These are phyloP conservation scores for Oppia nitens DNA, from an alignment of 1,140 invertebrate species.

Conservation along the genomic window DNA sequence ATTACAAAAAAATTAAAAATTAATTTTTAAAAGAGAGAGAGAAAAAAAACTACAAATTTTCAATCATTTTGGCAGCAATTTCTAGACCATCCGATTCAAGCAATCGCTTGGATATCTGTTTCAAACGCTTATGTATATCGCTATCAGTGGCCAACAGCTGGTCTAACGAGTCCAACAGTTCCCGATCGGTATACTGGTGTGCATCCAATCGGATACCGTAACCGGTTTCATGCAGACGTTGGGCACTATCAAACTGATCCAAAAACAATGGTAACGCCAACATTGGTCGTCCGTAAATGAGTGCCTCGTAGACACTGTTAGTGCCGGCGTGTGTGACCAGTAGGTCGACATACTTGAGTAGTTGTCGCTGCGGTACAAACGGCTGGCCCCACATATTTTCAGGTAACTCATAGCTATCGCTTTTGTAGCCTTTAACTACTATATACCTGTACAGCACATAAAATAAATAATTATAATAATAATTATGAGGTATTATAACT, in stretches of 20 bases:
- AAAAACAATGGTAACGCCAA: conserved; percentile 14
- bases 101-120: not conserved
- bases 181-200: not conserved
- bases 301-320: conserved; percentile 14
- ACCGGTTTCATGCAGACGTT: conserved; percentile 6
- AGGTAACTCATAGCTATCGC: not conserved
- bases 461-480: too few species aligned
- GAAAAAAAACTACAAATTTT: too few species aligned
- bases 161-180: conserved; percentile 9
- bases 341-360: conserved; percentile 9
- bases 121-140: not conserved
- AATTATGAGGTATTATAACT: too few species aligned
- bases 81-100: not conserved
- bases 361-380: not conserved
- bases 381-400: conserved; percentile 12
- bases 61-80: not conserved
- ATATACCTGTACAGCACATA: conserved; percentile 4
- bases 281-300: conserved; percentile 8
- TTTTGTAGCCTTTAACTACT: not conserved
- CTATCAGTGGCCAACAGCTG: conserved; percentile 4
- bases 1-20: too few species aligned
- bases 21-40: too few species aligned
- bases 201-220: not conserved
- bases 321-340: conserved; percentile 20
- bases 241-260: conserved; percentile 17